Conservation (phyloP, 2,888 invertebrate genomes). For the Temnothorax rugatulus region DNA sequence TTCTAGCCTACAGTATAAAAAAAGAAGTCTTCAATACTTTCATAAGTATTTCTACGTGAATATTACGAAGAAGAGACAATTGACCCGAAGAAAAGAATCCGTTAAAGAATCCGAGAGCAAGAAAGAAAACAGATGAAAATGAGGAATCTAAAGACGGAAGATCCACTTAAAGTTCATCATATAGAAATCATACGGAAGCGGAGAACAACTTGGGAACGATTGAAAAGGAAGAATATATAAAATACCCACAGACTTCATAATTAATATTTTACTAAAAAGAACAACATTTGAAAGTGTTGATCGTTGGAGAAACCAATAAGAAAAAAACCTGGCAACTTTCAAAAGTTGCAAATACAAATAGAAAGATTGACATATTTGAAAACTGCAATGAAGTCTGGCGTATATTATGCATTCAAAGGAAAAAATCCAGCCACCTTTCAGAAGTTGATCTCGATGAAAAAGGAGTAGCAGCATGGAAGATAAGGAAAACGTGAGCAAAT, state of each 20-base stretch:
- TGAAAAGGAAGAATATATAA: conserved; percentile 1
- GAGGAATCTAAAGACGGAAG: neutral
- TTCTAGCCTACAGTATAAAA: neutral
- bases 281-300: neutral
- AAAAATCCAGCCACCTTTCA: conserved; percentile 24
- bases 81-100: conserved; percentile 1
- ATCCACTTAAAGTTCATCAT: neutral
- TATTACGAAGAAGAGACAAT: neutral
- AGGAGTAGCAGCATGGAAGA: conserved; percentile 5
- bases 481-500: neutral
- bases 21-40: neutral
- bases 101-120: neutral
- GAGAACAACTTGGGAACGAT: neutral
- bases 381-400: too few species aligned
- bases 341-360: too few species aligned
- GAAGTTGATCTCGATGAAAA: conserved; percentile 21
- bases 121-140: neutral
- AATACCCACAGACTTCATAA: neutral
- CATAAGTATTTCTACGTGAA: neutral
- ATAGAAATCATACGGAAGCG: neutral
- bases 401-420: neutral
- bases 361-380: too few species aligned
- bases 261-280: neutral
- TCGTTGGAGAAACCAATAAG: too few species aligned
- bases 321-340: too few species aligned